Evolutionary conservation across 2,797 vertebrate genomes (phyloP).

Genomic region (Octomys mimax): DNA sequence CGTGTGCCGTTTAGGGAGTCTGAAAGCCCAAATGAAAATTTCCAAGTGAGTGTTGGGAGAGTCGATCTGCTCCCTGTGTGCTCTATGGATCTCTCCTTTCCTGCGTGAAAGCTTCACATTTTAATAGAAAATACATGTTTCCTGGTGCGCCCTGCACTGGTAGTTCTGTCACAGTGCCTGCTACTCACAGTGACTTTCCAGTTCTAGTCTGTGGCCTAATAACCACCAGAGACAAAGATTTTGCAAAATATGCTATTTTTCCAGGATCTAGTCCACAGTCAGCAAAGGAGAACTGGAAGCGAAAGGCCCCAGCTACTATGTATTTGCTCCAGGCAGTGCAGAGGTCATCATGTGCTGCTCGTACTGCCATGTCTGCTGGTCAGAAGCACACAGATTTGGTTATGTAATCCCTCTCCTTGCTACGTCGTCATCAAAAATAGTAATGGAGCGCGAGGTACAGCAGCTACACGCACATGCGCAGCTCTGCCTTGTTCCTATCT

Average conservation of each 20-base stretch:
- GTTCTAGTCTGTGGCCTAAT: slow-evolving; percentile 66
- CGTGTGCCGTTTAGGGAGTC: not conserved
- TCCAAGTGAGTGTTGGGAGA: slow-evolving; percentile 53
- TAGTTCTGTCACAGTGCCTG: slow-evolving; percentile 74
- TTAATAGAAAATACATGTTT: slow-evolving; percentile 76
- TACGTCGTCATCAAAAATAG: not conserved
- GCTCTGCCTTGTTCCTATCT: not conserved
- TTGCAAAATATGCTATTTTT: slow-evolving; percentile 65
- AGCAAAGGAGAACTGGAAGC: slow-evolving; percentile 57
- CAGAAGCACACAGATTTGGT: not conserved
- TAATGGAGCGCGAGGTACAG: not conserved
- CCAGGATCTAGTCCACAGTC: slow-evolving; percentile 52
- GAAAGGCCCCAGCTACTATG: slow-evolving; percentile 28
- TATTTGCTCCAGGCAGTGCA: slow-evolving; percentile 14
- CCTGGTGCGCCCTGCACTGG: not conserved
- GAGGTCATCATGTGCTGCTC: slow-evolving; percentile 2
- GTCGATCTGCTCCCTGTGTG: slow-evolving; percentile 44
- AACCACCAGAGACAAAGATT: slow-evolving; percentile 56
- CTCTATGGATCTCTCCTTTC: slow-evolving; percentile 40
- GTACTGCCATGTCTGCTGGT: accelerated
- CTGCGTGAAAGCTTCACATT: slow-evolving; percentile 48
- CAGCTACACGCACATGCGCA: accelerated
- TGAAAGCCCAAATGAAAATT: slow-evolving; percentile 39
- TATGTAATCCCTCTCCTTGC: not conserved
- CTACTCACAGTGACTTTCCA: slow-evolving; percentile 69